Evolutionary conservation across 2,888 invertebrate genomes (phyloP).

Genomic region (Drosophila macrothrix): DNA sequence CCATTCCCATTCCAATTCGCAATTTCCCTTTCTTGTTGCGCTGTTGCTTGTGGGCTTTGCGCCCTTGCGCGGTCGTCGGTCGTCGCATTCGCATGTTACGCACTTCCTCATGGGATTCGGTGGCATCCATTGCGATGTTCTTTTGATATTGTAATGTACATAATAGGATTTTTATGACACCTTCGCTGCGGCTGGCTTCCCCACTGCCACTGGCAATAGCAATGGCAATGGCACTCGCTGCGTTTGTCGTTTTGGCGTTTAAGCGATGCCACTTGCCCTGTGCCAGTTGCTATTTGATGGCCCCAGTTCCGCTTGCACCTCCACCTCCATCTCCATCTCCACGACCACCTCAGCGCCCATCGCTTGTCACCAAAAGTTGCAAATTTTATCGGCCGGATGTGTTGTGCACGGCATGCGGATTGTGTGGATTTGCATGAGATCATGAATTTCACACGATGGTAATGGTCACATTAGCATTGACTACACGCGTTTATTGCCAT

Average conservation of each 20-base stretch:
- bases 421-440: constrained; percentile 75
- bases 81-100: constrained; percentile 61
- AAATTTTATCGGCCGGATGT: constrained; percentile 76
- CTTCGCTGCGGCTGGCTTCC: constrained; percentile 53
- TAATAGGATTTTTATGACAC: constrained; percentile 83
- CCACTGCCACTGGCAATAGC: constrained; percentile 43
- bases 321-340: background rate
- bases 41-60: constrained; percentile 10
- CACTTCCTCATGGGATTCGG: constrained; percentile 64
- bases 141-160: constrained; percentile 84
- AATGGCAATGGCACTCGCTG: constrained; percentile 35
- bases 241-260: constrained; percentile 29
- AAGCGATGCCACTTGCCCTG: constrained; percentile 37
- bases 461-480: constrained; percentile 78
- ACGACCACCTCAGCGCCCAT: constrained; percentile 14
- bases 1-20: constrained; percentile 7
- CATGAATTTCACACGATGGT: constrained; percentile 75
- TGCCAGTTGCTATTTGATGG: constrained; percentile 34
- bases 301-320: constrained; percentile 5
- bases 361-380: constrained; percentile 77
- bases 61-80: constrained; percentile 48
- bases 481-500: constrained; percentile 71
- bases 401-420: constrained; percentile 65
- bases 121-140: constrained; percentile 53
- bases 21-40: constrained; percentile 6